Percentiles rank a stretch among this genome's conserved stretches.
These are phyloP conservation scores for Lutraria rhynchaena DNA, from an alignment of 1,140 invertebrate species.

Conservation along the genomic window DNA sequence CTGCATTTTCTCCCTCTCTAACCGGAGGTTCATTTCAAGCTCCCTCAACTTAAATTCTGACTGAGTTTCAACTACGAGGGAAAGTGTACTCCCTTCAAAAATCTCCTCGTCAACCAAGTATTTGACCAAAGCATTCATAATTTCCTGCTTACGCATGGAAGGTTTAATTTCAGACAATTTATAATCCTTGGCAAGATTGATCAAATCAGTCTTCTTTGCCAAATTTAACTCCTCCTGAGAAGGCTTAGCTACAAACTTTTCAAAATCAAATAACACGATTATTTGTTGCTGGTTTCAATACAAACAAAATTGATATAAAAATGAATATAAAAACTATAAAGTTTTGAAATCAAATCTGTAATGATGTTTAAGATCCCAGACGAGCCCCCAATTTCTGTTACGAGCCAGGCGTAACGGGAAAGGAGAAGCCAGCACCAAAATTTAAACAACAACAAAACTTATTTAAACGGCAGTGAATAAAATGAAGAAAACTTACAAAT, in stretches of 20 bases:
- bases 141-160: background rate
- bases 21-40: background rate
- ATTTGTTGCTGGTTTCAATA: conserved; percentile 14
- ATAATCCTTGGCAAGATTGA: conserved; percentile 6
- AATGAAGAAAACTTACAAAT: too few species aligned
- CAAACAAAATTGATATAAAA: too few species aligned
- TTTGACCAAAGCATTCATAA: background rate
- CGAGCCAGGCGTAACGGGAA: background rate
- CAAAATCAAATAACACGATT: conserved; percentile 3
- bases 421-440: background rate
- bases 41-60: background rate
- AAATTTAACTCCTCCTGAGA: conserved; percentile 19
- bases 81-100: conserved; percentile 1
- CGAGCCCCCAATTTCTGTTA: conserved; percentile 18
- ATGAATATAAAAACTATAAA: background rate
- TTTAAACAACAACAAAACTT: too few species aligned
- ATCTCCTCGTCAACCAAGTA: background rate
- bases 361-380: background rate
- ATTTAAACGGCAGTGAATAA: too few species aligned
- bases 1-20: conserved; percentile 6
- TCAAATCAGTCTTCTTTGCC: conserved; percentile 17
- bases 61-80: background rate
- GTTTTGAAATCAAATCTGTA: background rate
- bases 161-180: conserved; percentile 1
- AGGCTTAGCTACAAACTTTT: background rate